phyloP scores from a whole-genome alignment of 2,797 vertebrate species.

The Pseudomugil tenellus region DNA sequence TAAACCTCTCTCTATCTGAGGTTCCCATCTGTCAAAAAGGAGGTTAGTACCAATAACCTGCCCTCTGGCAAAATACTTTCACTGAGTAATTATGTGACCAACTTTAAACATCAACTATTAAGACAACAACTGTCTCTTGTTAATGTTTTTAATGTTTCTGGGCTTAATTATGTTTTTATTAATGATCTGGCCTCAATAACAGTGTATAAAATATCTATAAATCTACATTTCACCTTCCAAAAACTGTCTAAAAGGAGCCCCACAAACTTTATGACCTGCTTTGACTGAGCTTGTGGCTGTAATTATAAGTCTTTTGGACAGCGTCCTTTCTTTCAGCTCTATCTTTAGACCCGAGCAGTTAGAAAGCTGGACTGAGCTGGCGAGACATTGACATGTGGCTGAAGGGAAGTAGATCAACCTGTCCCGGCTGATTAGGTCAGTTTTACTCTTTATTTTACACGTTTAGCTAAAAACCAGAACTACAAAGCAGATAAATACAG shows the following conservation, averaged over 20 bases:
- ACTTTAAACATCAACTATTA: not conserved
- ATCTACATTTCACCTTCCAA: not conserved
- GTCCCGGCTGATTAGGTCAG: constrained; percentile 31
- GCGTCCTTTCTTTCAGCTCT: constrained; percentile 59
- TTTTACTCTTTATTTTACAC: constrained; percentile 19
- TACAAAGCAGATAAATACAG: not conserved
- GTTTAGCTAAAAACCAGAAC: constrained; percentile 5
- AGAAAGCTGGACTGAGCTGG: constrained; percentile 25
- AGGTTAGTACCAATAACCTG: not conserved
- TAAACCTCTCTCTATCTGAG: constrained; percentile 1
- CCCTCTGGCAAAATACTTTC: not conserved
- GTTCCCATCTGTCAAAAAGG: not conserved
- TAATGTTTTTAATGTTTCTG: not conserved
- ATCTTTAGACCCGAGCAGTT: constrained; percentile 56
- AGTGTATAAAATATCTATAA: not conserved
- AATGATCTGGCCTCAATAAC: not conserved
- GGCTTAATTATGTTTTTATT: too few species aligned
- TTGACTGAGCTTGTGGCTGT: constrained; percentile 29
- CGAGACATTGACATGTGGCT: constrained; percentile 31
- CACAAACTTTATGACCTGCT: constrained; percentile 3
- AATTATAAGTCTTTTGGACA: constrained; percentile 34
- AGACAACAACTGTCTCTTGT: not conserved
- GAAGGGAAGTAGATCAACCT: constrained; percentile 38
- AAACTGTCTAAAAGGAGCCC: constrained; percentile 7
- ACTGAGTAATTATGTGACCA: not conserved